Base-by-base conservation (phyloP, 2,888 invertebrate species). In the Microctonus aethiopoides region DNA sequence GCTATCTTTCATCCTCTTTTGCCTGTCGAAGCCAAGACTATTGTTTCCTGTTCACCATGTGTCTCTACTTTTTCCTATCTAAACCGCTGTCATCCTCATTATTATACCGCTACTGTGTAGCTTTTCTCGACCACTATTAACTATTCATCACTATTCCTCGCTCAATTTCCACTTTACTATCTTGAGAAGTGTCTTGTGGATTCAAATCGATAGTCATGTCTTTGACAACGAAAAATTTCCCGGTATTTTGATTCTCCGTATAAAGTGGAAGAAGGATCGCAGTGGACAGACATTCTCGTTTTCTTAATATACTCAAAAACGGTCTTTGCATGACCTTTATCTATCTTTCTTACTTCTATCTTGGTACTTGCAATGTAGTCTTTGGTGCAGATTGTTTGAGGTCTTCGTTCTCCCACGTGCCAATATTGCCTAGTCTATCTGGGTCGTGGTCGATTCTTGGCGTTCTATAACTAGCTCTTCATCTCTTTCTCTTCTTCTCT, bases 371-470 rank as follows among this genome's bases (percentile, higher is more conserved):
- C 67, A 67, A 61, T 67, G 61, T n/a, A n/a, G n/a, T 61, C 16
- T 1, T 26, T 4, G 4, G 13, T 13, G n/a, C 26, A 52, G 51
- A 2, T 54, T 54, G 13, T 13, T 24, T 3, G 10, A 24, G 13
- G 10, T 22, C 26, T 24, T 13, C n/a, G 22, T 61, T 61, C 41
- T 39, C 34, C 16, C 62, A 62, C 46, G 51, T 62, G 51, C 51
- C 62, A 46, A 51, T 62, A 62, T 9, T 11, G 22, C 20, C 51
- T 63, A 41, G n/a, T n/a, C 61, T 69, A 72, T 72, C 68, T 72
- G 39, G 67, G 72, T 69, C 66, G 72, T 73, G 69, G 73, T 74
- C 74, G 68, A 76, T 75, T 75, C 71, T 69, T 39, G 61, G 61
- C 39, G 39, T 61, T 61, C n/a, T 36, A 24, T 34, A 29, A 26